Percentiles rank a stretch among this genome's conserved stretches.
Evolutionary conservation across 2,888 invertebrate genomes (phyloP).

Genomic region (Drosophila crucigera): DNA sequence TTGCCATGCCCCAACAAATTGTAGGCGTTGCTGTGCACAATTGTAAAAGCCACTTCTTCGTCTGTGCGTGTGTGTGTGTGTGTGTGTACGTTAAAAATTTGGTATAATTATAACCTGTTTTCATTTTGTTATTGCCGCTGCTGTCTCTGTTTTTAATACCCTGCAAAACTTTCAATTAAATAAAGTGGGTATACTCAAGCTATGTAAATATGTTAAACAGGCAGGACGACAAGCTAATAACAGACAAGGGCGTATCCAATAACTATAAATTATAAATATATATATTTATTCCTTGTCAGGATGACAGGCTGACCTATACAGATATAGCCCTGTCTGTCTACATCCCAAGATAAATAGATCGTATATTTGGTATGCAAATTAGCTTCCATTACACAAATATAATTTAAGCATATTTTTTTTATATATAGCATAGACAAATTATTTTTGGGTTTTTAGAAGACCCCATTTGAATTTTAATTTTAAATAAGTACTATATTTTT

Average conservation of each 20-base stretch:
- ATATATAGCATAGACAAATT: background rate
- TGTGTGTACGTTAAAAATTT: conserved; percentile 46
- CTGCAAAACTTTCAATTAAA: background rate
- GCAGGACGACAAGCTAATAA: too few relatives aligned
- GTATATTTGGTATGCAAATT: too few relatives aligned
- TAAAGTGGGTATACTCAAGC: background rate
- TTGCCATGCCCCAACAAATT: conserved; percentile 60
- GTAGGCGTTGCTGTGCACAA: conserved; percentile 53
- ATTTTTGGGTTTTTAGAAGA: background rate
- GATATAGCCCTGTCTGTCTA: background rate
- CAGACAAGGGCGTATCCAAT: background rate
- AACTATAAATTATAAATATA: background rate
- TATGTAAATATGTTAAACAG: background rate
- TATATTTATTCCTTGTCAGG: background rate
- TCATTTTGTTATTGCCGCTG: conserved; percentile 44
- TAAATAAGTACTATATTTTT: background rate
- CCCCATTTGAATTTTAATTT: background rate
- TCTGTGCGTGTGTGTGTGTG: conserved; percentile 5
- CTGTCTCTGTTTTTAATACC: background rate
- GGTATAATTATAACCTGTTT: conserved; percentile 72
- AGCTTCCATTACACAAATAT: too few relatives aligned
- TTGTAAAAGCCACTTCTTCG: conserved; percentile 30
- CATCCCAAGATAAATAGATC: too few relatives aligned
- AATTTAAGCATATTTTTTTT: background rate
- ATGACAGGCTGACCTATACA: background rate